Conservation (phyloP, 2,113 vertebrate genomes). For the Nycticorax nycticorax region DNA sequence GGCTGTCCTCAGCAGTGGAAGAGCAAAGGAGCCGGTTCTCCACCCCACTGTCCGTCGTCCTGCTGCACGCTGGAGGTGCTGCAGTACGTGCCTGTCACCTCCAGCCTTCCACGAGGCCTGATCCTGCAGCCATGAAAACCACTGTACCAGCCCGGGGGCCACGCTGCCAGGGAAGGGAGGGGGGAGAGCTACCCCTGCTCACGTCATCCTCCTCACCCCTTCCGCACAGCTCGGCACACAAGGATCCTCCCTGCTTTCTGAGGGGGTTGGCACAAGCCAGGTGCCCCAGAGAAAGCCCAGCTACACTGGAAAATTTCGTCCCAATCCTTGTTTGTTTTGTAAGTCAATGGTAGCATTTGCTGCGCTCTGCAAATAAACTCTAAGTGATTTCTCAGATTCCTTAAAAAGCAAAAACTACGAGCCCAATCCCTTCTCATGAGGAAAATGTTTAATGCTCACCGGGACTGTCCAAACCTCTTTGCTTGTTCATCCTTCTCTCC, state of each 20-base stretch:
- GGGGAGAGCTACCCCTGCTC: neutral
- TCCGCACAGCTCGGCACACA: neutral
- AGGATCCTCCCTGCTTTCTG: neutral
- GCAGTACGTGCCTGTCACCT: neutral
- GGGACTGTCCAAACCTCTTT: neutral
- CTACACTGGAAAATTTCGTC: neutral
- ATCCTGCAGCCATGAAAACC: neutral
- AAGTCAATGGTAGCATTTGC: neutral
- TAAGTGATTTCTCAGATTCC: neutral
- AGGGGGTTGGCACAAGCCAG: neutral
- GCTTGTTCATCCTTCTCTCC: neutral
- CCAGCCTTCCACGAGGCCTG: neutral
- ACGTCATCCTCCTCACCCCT: neutral
- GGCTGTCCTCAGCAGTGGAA: neutral
- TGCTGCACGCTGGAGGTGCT: neutral
- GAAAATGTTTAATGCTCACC: neutral
- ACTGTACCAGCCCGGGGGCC: rapidly evolving
- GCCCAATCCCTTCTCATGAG: neutral
- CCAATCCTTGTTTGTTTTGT: neutral
- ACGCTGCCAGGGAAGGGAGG: neutral
- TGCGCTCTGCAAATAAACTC: neutral
- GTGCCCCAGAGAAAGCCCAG: neutral
- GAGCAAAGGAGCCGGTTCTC: neutral
- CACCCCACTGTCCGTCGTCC: neutral
- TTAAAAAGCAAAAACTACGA: neutral